phyloP scores from a whole-genome alignment of 23 tunicate species.

The Ciona savignyi region DNA sequence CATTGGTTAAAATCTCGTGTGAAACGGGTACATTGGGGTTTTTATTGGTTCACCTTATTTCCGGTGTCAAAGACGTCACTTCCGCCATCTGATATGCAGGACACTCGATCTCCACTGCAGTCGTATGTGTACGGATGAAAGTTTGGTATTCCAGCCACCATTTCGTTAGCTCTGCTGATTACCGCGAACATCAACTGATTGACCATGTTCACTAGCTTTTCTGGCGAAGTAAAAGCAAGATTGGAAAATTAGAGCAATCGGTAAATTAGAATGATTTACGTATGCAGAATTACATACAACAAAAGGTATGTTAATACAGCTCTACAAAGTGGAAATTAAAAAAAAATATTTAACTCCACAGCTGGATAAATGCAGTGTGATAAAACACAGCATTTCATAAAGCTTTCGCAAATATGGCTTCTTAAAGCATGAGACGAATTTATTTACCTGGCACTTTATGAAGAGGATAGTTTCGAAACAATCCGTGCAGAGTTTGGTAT shows the following conservation, averaged over 20 bases:
- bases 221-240: no score
- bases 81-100: slow-evolving; percentile 3
- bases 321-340: no score
- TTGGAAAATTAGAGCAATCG: background rate
- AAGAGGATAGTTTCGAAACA: background rate
- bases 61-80: slow-evolving; percentile 2
- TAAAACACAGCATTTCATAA: background rate
- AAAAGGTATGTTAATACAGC: no score
- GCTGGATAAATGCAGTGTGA: background rate
- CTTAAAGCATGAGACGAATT: no score
- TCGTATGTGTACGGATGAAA: slow-evolving; percentile 7
- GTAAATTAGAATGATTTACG: no score
- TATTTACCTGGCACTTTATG: background rate
- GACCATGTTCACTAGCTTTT: background rate
- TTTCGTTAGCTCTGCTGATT: background rate
- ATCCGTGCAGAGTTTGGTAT: background rate
- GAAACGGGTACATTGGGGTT: background rate
- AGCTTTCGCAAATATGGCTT: no score
- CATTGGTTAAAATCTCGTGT: no score
- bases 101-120: background rate
- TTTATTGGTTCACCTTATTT: slow-evolving; percentile 1
- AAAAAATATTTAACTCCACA: no score
- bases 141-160: background rate
- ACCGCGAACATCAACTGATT: background rate
- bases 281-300: background rate